phyloP scores from a whole-genome alignment of 1,140 invertebrate species.

The Halictus rubicundus region DNA sequence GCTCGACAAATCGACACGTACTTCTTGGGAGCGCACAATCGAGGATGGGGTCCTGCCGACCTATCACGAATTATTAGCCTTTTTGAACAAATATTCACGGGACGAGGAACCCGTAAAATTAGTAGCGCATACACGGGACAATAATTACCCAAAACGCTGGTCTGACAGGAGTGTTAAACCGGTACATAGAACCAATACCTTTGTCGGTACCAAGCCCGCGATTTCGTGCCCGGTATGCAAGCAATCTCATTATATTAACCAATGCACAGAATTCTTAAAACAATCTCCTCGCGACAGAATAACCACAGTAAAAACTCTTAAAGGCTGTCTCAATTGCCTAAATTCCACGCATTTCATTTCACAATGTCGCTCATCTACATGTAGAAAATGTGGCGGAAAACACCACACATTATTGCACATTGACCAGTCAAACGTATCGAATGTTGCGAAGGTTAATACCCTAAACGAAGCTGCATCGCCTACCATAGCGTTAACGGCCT shows the following conservation, averaged over 20 bases:
- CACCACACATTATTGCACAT: not conserved
- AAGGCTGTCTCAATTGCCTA: not conserved
- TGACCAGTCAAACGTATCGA: no score
- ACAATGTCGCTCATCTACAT: not conserved
- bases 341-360: not conserved
- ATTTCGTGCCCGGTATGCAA: not conserved
- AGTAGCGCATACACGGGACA: no score
- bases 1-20: no score
- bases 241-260: not conserved
- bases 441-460: no score
- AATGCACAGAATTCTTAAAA: not conserved
- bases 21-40: no score
- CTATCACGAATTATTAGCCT: no score
- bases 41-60: no score
- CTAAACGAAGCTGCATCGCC: no score
- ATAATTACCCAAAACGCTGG: no score
- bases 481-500: not conserved
- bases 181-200: not conserved
- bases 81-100: no score
- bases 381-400: not conserved
- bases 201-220: no score
- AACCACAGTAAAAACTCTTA: no score
- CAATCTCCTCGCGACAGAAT: not conserved
- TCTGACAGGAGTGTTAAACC: not conserved
- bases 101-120: not conserved